Evolutionary conservation across 2,113 vertebrate genomes (phyloP).

Genomic region (Vidua chalybeata): DNA sequence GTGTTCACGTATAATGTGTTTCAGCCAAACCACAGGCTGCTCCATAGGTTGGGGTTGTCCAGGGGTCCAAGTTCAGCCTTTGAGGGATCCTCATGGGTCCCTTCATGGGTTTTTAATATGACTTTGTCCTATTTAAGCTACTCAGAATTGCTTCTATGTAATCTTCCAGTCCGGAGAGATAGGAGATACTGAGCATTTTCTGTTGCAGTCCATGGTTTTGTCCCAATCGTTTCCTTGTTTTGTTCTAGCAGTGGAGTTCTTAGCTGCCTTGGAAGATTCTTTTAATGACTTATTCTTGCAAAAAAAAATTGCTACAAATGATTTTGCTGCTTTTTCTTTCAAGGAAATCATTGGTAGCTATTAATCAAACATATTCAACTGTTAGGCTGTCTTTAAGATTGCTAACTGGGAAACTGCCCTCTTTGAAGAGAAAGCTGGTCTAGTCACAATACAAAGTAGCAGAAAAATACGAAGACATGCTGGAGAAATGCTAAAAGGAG

Average conservation of each 20-base stretch:
- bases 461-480: background rate
- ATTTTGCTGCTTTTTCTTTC: background rate
- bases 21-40: background rate
- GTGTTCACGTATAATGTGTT: background rate
- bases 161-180: background rate
- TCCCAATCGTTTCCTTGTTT: background rate
- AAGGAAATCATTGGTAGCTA: background rate
- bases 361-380: background rate
- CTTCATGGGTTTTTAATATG: background rate
- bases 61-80: background rate
- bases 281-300: background rate
- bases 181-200: background rate
- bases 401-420: background rate
- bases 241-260: background rate
- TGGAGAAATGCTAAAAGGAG: background rate
- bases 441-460: background rate
- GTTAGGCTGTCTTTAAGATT: background rate
- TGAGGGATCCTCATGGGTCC: fast-evolving
- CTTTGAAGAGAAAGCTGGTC: background rate
- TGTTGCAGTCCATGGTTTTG: background rate
- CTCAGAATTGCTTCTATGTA: background rate
- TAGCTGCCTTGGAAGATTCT: background rate
- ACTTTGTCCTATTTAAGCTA: background rate
- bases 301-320: background rate
- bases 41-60: background rate